Evolutionary conservation across 2,888 invertebrate genomes (phyloP), one percentile per base, ranked within the genome.

Genomic region (Himalopsyche japonica): DNA sequence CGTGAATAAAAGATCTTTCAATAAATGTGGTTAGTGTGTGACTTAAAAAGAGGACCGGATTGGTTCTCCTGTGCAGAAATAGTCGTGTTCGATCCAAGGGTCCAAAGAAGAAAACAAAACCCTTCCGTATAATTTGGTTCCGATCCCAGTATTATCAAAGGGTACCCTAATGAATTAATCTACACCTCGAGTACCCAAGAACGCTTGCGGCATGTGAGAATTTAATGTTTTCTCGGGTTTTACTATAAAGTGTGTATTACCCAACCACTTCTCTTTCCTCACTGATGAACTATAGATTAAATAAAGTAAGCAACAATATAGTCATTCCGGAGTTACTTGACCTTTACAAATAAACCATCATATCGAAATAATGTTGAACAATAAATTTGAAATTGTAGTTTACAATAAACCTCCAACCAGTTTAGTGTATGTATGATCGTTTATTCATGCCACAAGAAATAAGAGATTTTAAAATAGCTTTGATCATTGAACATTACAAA

Each of bases 81-180:
- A 27, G 70, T 70, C 70, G 0, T 70, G 30, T 70, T 70, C 70
- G 70, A 70, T 70, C 24, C 12, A 12, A 20, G 30, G 70, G 12
- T 30, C 27, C 20, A 24, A 57, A 6, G 20, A 57, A 20, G 20
- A 20, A 20, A 20, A 57, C 57, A 80, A 80, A 76, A 80, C 76
- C 83, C 80, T 80, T 80, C 79, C 76, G 83, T 80, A 80, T 84
- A 84, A 84, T 84, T 84, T 84, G 82, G 82, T 79, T 81, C 77
- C 70, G 48, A 82, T 82, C 79, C 80, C 18, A 12, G 78, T 82
- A 79, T 84, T 82, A 84, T 84, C 84, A 84, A 78, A 57, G 81
- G 84, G 70, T 64, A 64, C 82, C 80, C 79, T 84, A 84, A 84
- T 84, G 84, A 84, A 84, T 84, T 82, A 84, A 84, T 84, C 82